phyloP scores from a whole-genome alignment of 2,113 vertebrate species.

The Onychostoma macrolepis region DNA sequence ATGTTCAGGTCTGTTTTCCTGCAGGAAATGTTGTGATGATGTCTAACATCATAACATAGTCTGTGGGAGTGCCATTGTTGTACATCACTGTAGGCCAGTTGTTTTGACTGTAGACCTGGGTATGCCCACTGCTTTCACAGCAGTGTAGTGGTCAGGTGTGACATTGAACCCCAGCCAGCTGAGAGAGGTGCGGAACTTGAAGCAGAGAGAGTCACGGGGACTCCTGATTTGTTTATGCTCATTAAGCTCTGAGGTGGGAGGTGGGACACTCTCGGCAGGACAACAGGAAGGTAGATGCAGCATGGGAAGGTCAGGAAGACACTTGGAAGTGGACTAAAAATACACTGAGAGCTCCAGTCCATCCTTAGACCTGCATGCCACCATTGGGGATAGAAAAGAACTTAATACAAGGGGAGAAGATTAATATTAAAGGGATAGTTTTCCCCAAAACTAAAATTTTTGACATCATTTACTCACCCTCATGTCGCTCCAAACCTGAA shows the following conservation, averaged over 20 bases:
- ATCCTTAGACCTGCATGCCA: background rate
- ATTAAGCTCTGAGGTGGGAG: slow-evolving; percentile 48
- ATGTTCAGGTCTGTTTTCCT: slow-evolving; percentile 10
- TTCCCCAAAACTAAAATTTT: background rate
- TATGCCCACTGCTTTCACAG: slow-evolving; percentile 35
- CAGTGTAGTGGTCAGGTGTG: slow-evolving; percentile 36
- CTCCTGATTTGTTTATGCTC: slow-evolving; percentile 48
- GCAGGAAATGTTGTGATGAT: slow-evolving; percentile 5
- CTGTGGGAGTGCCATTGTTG: slow-evolving; percentile 36
- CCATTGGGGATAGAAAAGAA: background rate
- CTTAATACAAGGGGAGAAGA: background rate
- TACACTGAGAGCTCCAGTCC: background rate
- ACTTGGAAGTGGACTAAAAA: slow-evolving; percentile 5
- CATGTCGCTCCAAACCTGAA: background rate
- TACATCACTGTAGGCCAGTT: slow-evolving; percentile 40
- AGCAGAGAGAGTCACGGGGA: slow-evolving; percentile 25
- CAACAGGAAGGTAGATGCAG: slow-evolving; percentile 46
- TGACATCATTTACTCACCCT: background rate
- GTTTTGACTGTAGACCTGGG: slow-evolving; percentile 36
- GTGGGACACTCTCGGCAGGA: slow-evolving; percentile 51
- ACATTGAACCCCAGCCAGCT: slow-evolving; percentile 17
- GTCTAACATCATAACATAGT: slow-evolving; percentile 24
- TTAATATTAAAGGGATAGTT: background rate
- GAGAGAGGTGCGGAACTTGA: slow-evolving; percentile 1
- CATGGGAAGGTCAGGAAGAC: slow-evolving; percentile 51